phyloP scores from a whole-genome alignment of 2,113 vertebrate genomes.

The Chlorodrepanis virens region DNA sequence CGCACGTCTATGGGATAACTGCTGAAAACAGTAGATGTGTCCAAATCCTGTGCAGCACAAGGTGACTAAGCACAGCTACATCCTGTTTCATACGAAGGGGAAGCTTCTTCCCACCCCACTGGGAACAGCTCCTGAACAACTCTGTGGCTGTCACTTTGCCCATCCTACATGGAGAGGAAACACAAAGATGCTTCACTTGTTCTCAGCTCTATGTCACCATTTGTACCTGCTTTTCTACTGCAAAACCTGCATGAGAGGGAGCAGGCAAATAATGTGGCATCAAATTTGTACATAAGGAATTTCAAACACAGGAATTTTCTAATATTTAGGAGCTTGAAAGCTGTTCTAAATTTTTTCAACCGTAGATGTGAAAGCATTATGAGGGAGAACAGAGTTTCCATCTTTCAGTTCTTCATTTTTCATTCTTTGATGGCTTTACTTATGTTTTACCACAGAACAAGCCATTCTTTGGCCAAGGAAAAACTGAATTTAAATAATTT shows the following conservation, averaged over 20 bases:
- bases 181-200: not conserved
- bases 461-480: not conserved
- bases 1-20: accelerated
- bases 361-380: not conserved
- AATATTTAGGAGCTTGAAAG: not conserved
- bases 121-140: not conserved
- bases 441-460: not conserved
- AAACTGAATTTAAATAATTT: not conserved
- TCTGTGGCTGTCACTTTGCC: accelerated
- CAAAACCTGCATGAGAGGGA: not conserved
- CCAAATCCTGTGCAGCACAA: not conserved
- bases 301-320: not conserved
- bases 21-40: not conserved
- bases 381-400: not conserved
- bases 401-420: not conserved
- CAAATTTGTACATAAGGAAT: not conserved
- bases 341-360: not conserved
- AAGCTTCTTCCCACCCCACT: not conserved
- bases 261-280: not conserved
- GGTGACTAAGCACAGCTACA: not conserved
- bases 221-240: not conserved
- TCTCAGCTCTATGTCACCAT: not conserved
- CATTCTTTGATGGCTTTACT: not conserved
- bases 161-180: not conserved
- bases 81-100: accelerated